Evolutionary conservation across 2,888 invertebrate species (phyloP).

Genomic region (Tholera decimalis): DNA sequence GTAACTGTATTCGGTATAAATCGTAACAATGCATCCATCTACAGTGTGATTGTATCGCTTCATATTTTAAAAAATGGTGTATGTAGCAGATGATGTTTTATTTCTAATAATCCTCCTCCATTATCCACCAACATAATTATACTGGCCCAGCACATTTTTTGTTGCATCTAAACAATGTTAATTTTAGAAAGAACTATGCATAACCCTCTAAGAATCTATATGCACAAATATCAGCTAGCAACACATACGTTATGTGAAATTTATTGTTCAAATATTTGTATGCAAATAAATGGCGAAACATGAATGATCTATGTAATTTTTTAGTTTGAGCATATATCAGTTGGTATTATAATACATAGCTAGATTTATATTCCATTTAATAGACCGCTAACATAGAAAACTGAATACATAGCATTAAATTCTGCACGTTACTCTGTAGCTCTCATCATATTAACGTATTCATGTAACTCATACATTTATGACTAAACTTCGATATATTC

Average conservation of each 20-base stretch:
- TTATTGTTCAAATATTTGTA: too few species aligned
- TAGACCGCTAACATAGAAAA: constrained; percentile 48
- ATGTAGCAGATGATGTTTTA: constrained; percentile 70
- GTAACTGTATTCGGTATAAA: constrained; percentile 38
- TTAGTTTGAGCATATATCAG: constrained; percentile 14
- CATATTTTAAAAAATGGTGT: constrained; percentile 87
- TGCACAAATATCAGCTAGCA: too few species aligned
- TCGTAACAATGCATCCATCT: constrained; percentile 72
- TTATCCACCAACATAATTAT: background rate
- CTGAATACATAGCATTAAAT: constrained; percentile 49
- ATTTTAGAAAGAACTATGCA: too few species aligned
- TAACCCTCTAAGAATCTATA: too few species aligned
- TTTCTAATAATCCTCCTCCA: constrained; percentile 41
- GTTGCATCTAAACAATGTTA: too few species aligned
- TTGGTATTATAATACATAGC: constrained; percentile 34
- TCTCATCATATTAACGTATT: constrained; percentile 37
- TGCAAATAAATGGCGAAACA: too few species aligned
- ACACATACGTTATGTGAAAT: too few species aligned
- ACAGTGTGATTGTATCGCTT: constrained; percentile 80
- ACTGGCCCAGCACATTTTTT: too few species aligned
- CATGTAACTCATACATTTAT: constrained; percentile 42
- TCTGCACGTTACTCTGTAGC: constrained; percentile 58
- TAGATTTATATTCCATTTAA: constrained; percentile 49
- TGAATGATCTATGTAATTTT: too few species aligned
- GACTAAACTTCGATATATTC: constrained; percentile 52